phyloP scores from a whole-genome alignment of 2,113 vertebrate species.

The Euleptes europaea region DNA sequence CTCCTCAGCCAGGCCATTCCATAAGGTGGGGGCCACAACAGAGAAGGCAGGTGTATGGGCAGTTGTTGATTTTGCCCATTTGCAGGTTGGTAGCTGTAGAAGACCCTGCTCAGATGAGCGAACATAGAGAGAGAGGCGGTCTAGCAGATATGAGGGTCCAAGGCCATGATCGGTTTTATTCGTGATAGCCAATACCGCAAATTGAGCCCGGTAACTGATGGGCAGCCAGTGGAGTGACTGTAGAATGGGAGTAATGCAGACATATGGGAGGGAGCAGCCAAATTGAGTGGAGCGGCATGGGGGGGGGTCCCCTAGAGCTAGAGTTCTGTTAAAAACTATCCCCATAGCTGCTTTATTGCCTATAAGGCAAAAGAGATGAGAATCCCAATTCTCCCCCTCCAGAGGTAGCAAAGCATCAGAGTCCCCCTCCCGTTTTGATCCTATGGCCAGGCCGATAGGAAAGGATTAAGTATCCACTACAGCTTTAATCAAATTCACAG shows the following conservation, averaged over 20 bases:
- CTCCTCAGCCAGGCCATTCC: too few relatives aligned
- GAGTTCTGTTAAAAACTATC: neutral
- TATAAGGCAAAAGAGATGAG: neutral
- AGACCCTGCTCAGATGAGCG: too few relatives aligned
- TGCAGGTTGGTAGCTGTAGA: too few relatives aligned
- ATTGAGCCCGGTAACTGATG: too few relatives aligned
- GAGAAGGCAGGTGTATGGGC: too few relatives aligned
- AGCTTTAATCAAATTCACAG: neutral
- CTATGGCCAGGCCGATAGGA: neutral
- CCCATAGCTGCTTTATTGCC: neutral
- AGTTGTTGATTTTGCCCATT: too few relatives aligned
- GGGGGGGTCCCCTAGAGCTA: neutral
- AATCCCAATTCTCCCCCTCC: neutral
- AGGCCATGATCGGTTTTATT: too few relatives aligned
- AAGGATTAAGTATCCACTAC: neutral
- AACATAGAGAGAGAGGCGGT: too few relatives aligned
- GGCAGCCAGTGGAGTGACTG: neutral
- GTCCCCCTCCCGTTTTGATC: neutral
- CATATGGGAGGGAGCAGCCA: neutral
- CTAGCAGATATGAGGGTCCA: too few relatives aligned
- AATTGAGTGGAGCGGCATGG: neutral
- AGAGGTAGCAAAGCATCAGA: neutral
- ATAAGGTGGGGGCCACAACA: too few relatives aligned
- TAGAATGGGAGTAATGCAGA: too few relatives aligned
- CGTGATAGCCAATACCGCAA: too few relatives aligned